Evolutionary conservation across 2,797 vertebrate species (phyloP), one percentile per base, ranked within the genome.

Genomic region (Silurus aristotelis): DNA sequence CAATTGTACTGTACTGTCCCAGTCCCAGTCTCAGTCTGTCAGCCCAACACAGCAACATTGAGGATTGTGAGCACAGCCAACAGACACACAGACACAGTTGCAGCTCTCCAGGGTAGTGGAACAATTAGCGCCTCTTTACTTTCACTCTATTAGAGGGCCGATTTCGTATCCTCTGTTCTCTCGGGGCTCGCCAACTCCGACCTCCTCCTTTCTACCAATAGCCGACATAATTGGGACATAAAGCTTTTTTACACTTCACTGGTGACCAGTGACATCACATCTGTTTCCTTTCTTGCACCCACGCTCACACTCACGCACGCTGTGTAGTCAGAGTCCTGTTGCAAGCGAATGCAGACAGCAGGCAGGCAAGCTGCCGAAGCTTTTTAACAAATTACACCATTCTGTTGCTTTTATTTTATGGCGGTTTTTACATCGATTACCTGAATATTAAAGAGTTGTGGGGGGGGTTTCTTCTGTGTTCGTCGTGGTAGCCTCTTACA

Each of bases 181-280:
- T 66, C 14, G 46, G 85, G 81, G 73, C 73, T 80, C 43, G 5
- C 60, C 8, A 17, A 48, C 61, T 66, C 43, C 15, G n/a, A 64
- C 15, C 80, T 64, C 80, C 64, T 67, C 83, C 77, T 77, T 78
- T 85, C 56, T 43, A 52, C 82, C 95, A 96, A 96, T 96, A 95
- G 94, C 94, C 90, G 90, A 90, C 91, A 89, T 96, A 95, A 96
- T 95, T 94, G 93, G 83, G 91, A 93, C 92, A 93, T 92, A 94
- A 77, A 84, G 84, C 61, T 92, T 93, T 94, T 95, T 96, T 94
- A 95, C 96, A 97, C 96, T 92, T 95, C 93, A 92, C 91, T 95
- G 94, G 93, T 94, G 92, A 93, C 92, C 87, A 90, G 83, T 93
- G 92, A 94, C 95, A 95, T 94, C 94, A 93, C 95, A 96, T 95